Evolutionary conservation across 2,113 vertebrate genomes (phyloP), one percentile per base, ranked within the genome.

Genomic region (Ailurus styani): DNA sequence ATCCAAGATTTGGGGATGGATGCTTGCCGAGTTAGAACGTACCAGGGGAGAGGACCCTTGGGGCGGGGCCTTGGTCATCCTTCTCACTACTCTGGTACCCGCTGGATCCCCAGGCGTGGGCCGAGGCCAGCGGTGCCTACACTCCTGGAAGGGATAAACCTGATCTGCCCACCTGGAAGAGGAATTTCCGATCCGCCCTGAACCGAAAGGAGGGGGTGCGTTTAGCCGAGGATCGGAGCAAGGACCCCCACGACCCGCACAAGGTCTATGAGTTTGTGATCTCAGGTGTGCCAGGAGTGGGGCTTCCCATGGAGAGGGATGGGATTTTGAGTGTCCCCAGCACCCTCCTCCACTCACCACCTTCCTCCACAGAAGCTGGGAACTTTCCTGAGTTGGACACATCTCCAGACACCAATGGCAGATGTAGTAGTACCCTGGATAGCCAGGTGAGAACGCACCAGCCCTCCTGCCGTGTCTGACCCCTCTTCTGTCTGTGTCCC

Each of bases 131-230:
- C 2, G 97, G 98, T 5, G 92, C 97, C n/a, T 98, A 98, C n/a
- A 81, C 64, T 34, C 98, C 98, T 0, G 98, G 98, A 12, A 97
- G 42, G 7, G 98, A 98, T 52, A 68, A 64, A 0, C 98, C 99
- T 0, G 99, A 99, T 2, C 72, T 98, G 27, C 98, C 99, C 0
- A 98, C 99, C 34, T 99, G 99, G 99, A 99, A 99, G 97, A 99
- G 99, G 96, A 99, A 99, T 98, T 99, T 99, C 98, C 99, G 99
- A 37, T 99, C 99, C 0, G 99, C 99, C 68, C 98, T 99, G n/a
- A 98, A 99, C 96, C 98, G 98, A 34, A 99, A 99, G 96, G 98
- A 98, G 37, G 99, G 98, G 91, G 60, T 99, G 31, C 97, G 55
- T 6, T 7, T 98, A 96, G 42, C 99, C 0, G 29, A 55, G 0